Percentiles rank a stretch among this genome's conserved stretches.
Evolutionary conservation across 1,140 invertebrate genomes (phyloP).

Genomic region (Caligus rogercresseyi): DNA sequence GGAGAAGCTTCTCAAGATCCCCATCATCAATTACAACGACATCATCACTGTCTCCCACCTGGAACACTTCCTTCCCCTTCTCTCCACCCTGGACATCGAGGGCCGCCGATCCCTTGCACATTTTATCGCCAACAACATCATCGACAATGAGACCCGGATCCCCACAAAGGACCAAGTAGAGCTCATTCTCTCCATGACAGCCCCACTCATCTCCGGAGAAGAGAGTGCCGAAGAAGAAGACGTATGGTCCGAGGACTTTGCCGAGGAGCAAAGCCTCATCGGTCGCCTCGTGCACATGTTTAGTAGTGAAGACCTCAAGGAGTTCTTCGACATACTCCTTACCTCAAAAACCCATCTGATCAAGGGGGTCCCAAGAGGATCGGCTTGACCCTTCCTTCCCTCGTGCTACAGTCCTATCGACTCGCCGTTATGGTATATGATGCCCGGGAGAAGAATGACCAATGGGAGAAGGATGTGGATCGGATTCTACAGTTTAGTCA

Average conservation of each 20-base stretch:
- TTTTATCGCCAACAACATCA: slow-evolving; percentile 66
- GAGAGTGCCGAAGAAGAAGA: slow-evolving; percentile 45
- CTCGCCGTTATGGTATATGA: slow-evolving; percentile 47
- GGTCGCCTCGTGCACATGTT: slow-evolving; percentile 37
- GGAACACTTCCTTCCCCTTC: slow-evolving; percentile 60
- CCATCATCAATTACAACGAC: slow-evolving; percentile 85
- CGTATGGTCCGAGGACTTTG: slow-evolving; percentile 66
- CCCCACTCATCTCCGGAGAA: slow-evolving; percentile 73
- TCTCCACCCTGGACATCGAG: slow-evolving; percentile 63
- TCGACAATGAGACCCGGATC: slow-evolving; percentile 72
- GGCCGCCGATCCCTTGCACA: slow-evolving; percentile 69
- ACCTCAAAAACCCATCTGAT: slow-evolving; percentile 37
- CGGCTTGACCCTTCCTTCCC: slow-evolving; percentile 62
- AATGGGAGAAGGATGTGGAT: slow-evolving; percentile 95
- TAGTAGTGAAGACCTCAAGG: neutral
- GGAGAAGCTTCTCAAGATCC: slow-evolving; percentile 77
- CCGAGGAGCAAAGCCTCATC: slow-evolving; percentile 83
- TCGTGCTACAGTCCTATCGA: slow-evolving; percentile 29
- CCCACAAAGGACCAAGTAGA: slow-evolving; percentile 55
- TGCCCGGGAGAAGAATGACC: slow-evolving; percentile 49
- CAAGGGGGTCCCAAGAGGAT: slow-evolving; percentile 69
- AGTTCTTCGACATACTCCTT: neutral
- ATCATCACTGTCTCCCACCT: slow-evolving; percentile 57
- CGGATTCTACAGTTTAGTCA: slow-evolving; percentile 98
- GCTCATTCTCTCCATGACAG: slow-evolving; percentile 53